phyloP scores from a whole-genome alignment of 2,888 invertebrate species.

The Mystacides longicornis region DNA sequence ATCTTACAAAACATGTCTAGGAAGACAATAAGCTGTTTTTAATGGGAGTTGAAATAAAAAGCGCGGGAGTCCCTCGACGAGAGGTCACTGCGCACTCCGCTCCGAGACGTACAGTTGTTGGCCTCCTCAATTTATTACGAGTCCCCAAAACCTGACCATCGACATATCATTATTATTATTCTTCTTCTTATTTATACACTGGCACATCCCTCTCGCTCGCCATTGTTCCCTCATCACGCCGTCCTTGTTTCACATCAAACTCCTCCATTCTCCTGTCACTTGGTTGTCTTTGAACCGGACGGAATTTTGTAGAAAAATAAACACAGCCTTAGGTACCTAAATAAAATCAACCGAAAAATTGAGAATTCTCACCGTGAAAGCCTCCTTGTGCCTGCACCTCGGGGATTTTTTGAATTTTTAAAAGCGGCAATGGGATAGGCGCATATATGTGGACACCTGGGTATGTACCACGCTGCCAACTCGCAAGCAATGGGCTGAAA shows the following conservation, averaged over 20 bases:
- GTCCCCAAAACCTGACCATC: constrained; percentile 1
- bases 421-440: neutral
- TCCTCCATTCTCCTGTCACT: constrained; percentile 29
- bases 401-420: neutral
- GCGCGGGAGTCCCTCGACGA: too few species aligned
- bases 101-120: neutral
- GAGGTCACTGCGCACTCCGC: too few species aligned
- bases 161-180: neutral
- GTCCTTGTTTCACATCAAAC: constrained; percentile 21
- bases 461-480: too few species aligned
- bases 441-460: too few species aligned
- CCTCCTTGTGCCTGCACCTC: neutral
- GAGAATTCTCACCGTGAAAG: neutral
- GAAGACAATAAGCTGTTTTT: too few species aligned
- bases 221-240: constrained; percentile 27
- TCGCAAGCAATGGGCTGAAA: too few species aligned
- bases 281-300: constrained; percentile 6
- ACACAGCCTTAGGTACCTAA: neutral
- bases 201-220: neutral
- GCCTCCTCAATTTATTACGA: neutral
- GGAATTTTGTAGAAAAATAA: constrained; percentile 2
- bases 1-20: too few species aligned
- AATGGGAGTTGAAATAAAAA: too few species aligned
- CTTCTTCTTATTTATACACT: too few species aligned
- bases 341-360: neutral